A percentile compares a stretch with the other conserved stretches of the same genome.
Evolutionary conservation across 2,797 vertebrate species (phyloP).

Genomic region (Sandelia bainsii): DNA sequence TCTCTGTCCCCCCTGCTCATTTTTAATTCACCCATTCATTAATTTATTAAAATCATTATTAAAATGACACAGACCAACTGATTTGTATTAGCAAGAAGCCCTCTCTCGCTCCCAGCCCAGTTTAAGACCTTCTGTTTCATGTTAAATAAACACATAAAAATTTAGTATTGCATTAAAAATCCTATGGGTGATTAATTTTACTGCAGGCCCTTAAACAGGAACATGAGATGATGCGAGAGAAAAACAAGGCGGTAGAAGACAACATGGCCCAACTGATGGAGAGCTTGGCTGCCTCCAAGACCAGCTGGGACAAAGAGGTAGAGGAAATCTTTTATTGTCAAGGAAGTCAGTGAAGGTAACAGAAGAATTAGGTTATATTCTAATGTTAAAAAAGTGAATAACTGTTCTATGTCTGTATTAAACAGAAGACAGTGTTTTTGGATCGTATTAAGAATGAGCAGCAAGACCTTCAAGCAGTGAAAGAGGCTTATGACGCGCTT

Average conservation of each 20-base stretch:
- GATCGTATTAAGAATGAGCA: constrained; percentile 74
- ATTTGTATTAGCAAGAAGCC: constrained; percentile 89
- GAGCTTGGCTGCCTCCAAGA: constrained; percentile 83
- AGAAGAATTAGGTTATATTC: not conserved
- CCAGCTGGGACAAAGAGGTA: constrained; percentile 90
- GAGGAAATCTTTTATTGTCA: constrained; percentile 8
- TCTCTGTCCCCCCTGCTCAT: constrained; percentile 49
- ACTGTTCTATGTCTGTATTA: not conserved
- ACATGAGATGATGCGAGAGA: constrained; percentile 93
- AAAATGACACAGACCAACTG: constrained; percentile 95
- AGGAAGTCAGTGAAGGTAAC: not conserved
- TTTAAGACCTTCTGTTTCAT: constrained; percentile 91
- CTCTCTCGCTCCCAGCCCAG: constrained; percentile 76
- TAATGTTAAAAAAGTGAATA: not conserved
- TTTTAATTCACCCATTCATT: constrained; percentile 93
- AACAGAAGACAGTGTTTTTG: constrained; percentile 82
- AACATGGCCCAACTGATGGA: constrained; percentile 89
- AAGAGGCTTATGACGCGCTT: constrained; percentile 71
- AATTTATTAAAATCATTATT: constrained; percentile 99
- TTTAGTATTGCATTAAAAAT: constrained; percentile 99
- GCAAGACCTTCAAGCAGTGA: constrained; percentile 77
- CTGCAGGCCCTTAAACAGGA: constrained; percentile 96
- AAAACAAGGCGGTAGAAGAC: constrained; percentile 90
- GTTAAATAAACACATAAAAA: constrained; percentile 98
- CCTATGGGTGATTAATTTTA: constrained; percentile 99